These are phyloP conservation scores for Ciona savignyi DNA, from an alignment of 23 tunicate species.

Conservation along the genomic window DNA sequence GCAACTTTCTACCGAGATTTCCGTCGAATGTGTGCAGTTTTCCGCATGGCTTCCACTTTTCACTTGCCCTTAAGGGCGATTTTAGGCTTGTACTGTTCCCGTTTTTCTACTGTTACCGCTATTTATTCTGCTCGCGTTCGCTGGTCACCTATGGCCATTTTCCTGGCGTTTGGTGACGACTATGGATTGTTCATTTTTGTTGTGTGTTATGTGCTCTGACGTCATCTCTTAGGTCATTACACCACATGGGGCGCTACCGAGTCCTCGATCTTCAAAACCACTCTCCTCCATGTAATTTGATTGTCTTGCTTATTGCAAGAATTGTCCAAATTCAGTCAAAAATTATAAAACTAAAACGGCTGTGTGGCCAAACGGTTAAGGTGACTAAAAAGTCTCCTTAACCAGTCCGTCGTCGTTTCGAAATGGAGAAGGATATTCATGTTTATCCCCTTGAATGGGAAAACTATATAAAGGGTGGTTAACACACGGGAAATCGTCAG, in stretches of 20 bases:
- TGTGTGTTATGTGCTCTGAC: background rate
- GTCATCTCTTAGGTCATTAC: background rate
- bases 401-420: too few species aligned
- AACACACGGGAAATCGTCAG: too few species aligned
- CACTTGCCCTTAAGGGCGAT: constrained; percentile 1
- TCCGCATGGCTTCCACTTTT: background rate
- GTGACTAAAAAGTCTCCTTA: too few species aligned
- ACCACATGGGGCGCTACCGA: background rate
- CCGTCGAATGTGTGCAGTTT: background rate
- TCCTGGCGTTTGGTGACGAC: background rate
- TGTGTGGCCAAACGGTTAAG: too few species aligned
- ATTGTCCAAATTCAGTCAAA: too few species aligned
- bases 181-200: background rate
- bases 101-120: background rate
- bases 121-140: background rate
- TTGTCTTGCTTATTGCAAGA: too few species aligned
- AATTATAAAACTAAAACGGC: too few species aligned
- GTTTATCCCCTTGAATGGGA: too few species aligned
- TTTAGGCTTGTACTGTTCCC: background rate
- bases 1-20: background rate
- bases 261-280: too few species aligned
- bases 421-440: too few species aligned
- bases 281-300: background rate
- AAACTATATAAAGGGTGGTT: too few species aligned
- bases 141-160: background rate